Evolutionary conservation across 2,797 vertebrate genomes (phyloP), one percentile per base, ranked within the genome.

Genomic region (Sebastes kiyomatsui): DNA sequence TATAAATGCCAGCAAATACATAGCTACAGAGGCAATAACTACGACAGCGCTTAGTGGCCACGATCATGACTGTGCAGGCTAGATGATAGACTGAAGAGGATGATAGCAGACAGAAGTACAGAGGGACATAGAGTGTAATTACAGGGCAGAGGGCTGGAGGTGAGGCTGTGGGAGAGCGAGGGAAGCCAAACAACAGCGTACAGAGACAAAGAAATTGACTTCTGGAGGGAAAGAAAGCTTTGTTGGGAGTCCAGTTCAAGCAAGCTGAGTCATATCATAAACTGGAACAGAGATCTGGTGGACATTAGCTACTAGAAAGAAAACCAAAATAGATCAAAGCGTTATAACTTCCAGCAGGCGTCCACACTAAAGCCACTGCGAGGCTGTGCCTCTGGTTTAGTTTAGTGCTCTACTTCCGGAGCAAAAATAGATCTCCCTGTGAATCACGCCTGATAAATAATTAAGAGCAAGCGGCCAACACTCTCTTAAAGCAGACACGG

Each of bases 261-360:
- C 62, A 65, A 75, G 59, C 77, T 64, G 55, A 91, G 77, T 80
- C 73, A 77, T 78, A 81, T 86, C 69, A 89, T 72, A 77, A 84
- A 82, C 76, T 75, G 55, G 66, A 83, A 71, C 27, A 67, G 28
- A 83, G 65, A 22, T 55, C 72, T 75, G 64, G 25, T 85, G 67
- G 81, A 87, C 68, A 79, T 83, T 25, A 73, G 65, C 68, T 81
- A 79, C 68, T 77, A 64, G 68, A 87, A 80, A 79, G 73, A 88
- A 86, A 87, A 58, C 66, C 67, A 80, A 89, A 91, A 90, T 84
- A 90, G 81, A 92, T 90, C 82, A 91, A 91, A 91, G 89, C 67
- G 30, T 73, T 82, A 58, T 35, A 87, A 87, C 54, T 80, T 86
- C 72, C 72, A 84, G 64, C 70, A 88, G 82, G 70, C 69, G 52